Base-by-base conservation (phyloP, 1,140 invertebrate species). In the Lethocerus indicus region DNA sequence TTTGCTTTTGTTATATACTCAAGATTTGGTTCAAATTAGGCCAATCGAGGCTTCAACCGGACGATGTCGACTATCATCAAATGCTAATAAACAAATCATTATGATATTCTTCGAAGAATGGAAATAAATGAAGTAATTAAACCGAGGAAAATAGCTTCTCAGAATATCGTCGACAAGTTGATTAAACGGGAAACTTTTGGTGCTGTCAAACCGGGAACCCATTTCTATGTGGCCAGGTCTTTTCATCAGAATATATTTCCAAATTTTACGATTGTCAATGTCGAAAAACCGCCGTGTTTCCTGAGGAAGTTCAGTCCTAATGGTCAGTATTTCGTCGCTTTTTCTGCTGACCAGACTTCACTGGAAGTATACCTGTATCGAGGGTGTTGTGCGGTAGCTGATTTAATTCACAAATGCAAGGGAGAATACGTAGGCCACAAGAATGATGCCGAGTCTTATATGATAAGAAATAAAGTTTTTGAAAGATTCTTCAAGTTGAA, bases 301-400 rank as follows among this genome's bases (percentile, higher is more conserved):
- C 63, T 98, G 9, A 68, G 92, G 56, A 96, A 96, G 66, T 98
- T 98, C 65, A 93, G 88, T 53, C 91, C 92, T 5, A 85, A 94
- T 72, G 93, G 93, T 32, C 83, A 80, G 59, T 80, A 86, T 65
- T 80, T 96, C 50, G 79, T 96, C 41, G 91, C 89, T 0, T 95
- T 96, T 69, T 93, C 89, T 29, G 74, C 82, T 5, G 89, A 96
- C 66, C 90, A 96, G 67, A 89, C 84, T 5, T 88, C 83, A 1
- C 67, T 97, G 20, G 87, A 94, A 71, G 81, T 96, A 24, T 97
- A 93, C 63, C 75, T 79, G 55, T 98, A 94, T 65, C 72, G 75
- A 61, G 92, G 93, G n/a, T 79, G 88, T 25, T 75, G 80, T 9
- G 83, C 87, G n/a, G 90, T 83, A 12, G 83, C 80, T 21, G 78